Percentiles rank a stretch among this genome's conserved stretches.
Evolutionary conservation across 2,797 vertebrate species (phyloP).

Genomic region (Microctenopoma lineatum): DNA sequence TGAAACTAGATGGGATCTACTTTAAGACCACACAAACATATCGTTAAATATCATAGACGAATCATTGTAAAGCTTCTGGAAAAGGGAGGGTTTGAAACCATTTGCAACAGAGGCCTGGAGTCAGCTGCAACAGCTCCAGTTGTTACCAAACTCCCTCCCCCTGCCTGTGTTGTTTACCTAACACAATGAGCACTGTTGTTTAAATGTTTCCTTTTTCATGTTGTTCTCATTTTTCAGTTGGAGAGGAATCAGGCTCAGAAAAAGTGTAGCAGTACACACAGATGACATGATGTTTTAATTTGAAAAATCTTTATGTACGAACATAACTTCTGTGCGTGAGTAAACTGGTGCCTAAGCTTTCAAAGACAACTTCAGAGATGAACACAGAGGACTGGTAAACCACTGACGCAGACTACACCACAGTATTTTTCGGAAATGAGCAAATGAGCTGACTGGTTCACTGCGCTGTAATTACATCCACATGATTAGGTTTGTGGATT

Average conservation of each 20-base stretch:
- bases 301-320: not conserved
- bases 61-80: slow-evolving; percentile 4
- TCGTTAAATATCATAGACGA: slow-evolving; percentile 3
- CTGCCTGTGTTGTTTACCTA: slow-evolving; percentile 12
- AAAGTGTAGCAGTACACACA: not conserved
- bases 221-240: not conserved
- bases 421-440: slow-evolving; percentile 46
- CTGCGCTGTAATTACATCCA: slow-evolving; percentile 75
- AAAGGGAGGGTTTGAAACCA: slow-evolving; percentile 4
- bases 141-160: slow-evolving; percentile 8
- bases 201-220: slow-evolving; percentile 18
- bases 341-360: slow-evolving; percentile 11
- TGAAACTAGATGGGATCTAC: not conserved
- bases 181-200: slow-evolving; percentile 43
- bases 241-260: too few species aligned
- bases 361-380: slow-evolving; percentile 23
- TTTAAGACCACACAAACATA: slow-evolving; percentile 7
- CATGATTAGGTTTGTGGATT: slow-evolving; percentile 69
- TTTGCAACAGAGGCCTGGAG: slow-evolving; percentile 30
- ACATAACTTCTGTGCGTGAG: not conserved
- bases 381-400: slow-evolving; percentile 35
- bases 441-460: slow-evolving; percentile 62
- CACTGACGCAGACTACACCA: slow-evolving; percentile 21
- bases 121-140: slow-evolving; percentile 30
- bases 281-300: slow-evolving; percentile 1